Base-by-base conservation (phyloP, 2,797 vertebrate genomes). In the Myiotriccus ornatus region DNA sequence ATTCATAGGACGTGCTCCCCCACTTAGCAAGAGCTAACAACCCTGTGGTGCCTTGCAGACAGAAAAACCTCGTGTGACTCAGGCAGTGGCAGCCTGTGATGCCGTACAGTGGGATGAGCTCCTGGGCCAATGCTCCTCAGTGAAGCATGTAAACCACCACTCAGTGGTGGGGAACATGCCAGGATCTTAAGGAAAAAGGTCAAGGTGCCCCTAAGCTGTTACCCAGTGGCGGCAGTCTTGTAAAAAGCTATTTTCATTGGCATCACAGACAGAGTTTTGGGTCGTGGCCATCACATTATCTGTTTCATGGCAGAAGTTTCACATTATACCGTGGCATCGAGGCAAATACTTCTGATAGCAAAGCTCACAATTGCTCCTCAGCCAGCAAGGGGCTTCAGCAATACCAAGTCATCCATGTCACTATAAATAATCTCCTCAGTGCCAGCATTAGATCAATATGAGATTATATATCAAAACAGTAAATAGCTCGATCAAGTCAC, bases 1-100 rank as follows among this genome's bases (percentile, higher is more conserved):
- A 3, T 3, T 24, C 4, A 0, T 1, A 14, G 0, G 2, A 23
- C 9, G 20, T 2, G 1, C 14, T 63, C 9, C 70, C 63, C 23
- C 5, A 3, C 4, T 8, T 14, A 47, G 23, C 20, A 46, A 35
- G 18, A 43, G 44, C 11, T 53, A 30, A 39, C 3, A 2, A 65
- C 27, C 18, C 24, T 0, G 1, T 4, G 34, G 23, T 5, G 32
- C 24, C 37, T 7, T 7, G 43, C 53, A 62, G 24, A 2, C 0
- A 1, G 53, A 34, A 70, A 46, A 83, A 3, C 12, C 32, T n/a
- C 2, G 3, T 27, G 16, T 28, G 19, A 18, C 44, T 69, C 41
- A 16, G 34, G 43, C 39, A 55, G 44, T 0, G 14, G n/a, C 39
- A 80, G 52, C 34, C 39, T 4, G 2, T 18, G 52, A 17, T 16